Conservation (phyloP, 2,113 vertebrate genomes). For the Eira barbara region DNA sequence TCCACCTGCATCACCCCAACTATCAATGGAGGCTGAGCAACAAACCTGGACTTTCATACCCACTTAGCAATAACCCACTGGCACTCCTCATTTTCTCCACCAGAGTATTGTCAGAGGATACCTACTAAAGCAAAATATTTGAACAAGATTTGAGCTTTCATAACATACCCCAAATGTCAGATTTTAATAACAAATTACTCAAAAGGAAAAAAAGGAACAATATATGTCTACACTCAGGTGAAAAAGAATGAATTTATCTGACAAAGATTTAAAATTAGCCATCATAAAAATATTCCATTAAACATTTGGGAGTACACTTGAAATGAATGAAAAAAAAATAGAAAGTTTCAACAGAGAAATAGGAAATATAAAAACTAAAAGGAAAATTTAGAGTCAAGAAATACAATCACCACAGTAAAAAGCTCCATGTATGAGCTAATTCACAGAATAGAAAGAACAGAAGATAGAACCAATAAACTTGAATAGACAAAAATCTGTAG, state of each 20-base stretch:
- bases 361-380: background rate
- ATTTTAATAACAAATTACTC: background rate
- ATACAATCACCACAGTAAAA: background rate
- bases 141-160: background rate
- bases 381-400: background rate
- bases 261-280: background rate
- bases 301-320: background rate
- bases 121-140: background rate
- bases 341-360: background rate
- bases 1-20: too few relatives aligned
- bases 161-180: background rate
- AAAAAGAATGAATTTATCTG: background rate
- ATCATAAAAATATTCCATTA: background rate
- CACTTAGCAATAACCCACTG: background rate
- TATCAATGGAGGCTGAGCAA: background rate
- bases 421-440: background rate
- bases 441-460: background rate
- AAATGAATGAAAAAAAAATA: background rate
- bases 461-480: background rate
- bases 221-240: background rate
- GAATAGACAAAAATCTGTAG: background rate
- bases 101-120: background rate
- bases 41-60: background rate
- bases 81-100: background rate
- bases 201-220: background rate